These are phyloP conservation scores for Machimus rusticus DNA, from an alignment of 2,888 invertebrate genomes.

Conservation along the genomic window DNA sequence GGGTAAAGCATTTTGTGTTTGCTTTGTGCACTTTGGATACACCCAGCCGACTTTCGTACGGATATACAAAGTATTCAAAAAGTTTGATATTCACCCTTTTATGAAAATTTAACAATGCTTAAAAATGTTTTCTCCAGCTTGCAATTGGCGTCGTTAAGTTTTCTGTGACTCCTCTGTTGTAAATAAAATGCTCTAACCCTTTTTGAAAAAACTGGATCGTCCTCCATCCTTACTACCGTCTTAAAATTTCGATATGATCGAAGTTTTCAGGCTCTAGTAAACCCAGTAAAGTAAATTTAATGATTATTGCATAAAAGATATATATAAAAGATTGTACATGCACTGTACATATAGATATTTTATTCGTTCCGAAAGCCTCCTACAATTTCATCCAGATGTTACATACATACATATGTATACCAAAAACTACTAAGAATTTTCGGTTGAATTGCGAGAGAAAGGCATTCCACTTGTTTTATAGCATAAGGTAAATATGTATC, in stretches of 20 bases:
- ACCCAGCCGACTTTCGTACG: not conserved
- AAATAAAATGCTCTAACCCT: not conserved
- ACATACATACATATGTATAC: too few relatives aligned
- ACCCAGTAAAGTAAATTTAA: not conserved
- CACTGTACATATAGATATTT: not conserved
- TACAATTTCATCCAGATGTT: not conserved
- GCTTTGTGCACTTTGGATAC: constrained; percentile 5
- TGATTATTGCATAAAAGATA: not conserved
- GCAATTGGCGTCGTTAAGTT: constrained; percentile 1
- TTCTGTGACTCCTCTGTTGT: not conserved
- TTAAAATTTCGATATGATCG: not conserved
- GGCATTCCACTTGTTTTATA: not conserved
- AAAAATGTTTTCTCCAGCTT: not conserved
- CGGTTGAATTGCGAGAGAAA: not conserved
- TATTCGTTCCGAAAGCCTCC: not conserved
- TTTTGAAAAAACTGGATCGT: not conserved
- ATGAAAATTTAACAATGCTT: constrained; percentile 17
- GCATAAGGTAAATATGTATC: not conserved
- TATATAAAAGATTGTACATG: not conserved
- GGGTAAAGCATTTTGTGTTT: not conserved
- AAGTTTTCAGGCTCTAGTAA: not conserved
- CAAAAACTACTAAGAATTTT: not conserved
- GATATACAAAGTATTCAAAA: constrained; percentile 1
- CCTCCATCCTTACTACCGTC: not conserved
- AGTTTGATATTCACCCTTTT: constrained; percentile 7